A percentile compares a stretch with the other conserved stretches of the same genome.
Evolutionary conservation across 1,140 invertebrate species (phyloP).

Genomic region (Notospermus geniculatus): DNA sequence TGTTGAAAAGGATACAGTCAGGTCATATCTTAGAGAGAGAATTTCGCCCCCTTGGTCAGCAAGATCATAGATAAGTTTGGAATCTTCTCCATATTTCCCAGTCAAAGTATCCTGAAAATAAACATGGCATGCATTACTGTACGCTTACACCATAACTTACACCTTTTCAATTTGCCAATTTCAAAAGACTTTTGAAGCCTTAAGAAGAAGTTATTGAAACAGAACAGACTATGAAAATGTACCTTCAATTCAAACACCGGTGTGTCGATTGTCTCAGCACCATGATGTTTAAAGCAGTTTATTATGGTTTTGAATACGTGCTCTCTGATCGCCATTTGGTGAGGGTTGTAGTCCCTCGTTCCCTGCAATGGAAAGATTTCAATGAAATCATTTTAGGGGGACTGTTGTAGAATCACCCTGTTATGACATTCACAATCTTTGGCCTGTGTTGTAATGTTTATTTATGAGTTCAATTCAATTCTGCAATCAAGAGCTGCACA

Average conservation of each 20-base stretch:
- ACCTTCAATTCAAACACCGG: constrained; percentile 98
- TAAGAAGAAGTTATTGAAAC: too few species aligned
- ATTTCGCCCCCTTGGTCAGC: constrained; percentile 97
- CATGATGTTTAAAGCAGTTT: constrained; percentile 91
- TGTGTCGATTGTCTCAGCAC: constrained; percentile 98
- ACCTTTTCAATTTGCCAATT: background rate
- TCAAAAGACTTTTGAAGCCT: too few species aligned
- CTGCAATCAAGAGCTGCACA: too few species aligned
- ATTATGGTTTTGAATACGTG: constrained; percentile 87
- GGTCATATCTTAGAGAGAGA: constrained; percentile 60
- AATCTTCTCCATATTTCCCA: constrained; percentile 99
- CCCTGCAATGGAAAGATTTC: constrained; percentile 64
- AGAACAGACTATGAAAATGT: constrained; percentile 24
- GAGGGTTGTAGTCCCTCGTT: constrained; percentile 90
- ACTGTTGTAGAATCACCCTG: too few species aligned
- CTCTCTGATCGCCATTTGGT: constrained; percentile 90
- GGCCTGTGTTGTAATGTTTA: too few species aligned
- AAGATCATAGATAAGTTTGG: constrained; percentile 97
- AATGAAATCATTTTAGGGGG: constrained; percentile 11
- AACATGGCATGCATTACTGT: constrained; percentile 5
- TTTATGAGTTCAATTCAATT: too few species aligned
- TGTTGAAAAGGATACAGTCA: constrained; percentile 57
- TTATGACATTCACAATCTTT: too few species aligned
- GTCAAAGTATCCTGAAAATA: constrained; percentile 85
- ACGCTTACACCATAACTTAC: background rate